phyloP scores from a whole-genome alignment of 1,140 invertebrate genomes.

The Brachionus calyciflorus region DNA sequence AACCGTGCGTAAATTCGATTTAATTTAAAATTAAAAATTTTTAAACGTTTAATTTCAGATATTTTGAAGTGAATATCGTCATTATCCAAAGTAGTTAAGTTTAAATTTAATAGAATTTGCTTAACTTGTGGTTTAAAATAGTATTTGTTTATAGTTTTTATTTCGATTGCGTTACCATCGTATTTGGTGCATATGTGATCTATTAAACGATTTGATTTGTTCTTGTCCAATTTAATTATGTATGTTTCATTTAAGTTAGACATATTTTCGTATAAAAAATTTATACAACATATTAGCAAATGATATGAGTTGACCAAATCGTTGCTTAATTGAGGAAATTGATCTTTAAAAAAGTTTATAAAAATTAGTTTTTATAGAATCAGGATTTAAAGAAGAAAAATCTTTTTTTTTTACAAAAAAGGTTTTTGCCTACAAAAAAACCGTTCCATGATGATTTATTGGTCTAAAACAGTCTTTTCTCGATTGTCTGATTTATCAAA shows the following conservation, averaged over 20 bases:
- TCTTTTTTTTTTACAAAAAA: too few relatives aligned
- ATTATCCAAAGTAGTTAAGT: background rate
- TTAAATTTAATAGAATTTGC: background rate
- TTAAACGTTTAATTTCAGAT: background rate
- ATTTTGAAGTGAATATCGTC: background rate
- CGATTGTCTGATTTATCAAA: too few relatives aligned
- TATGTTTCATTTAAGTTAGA: background rate
- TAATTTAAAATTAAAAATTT: background rate
- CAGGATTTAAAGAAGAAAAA: too few relatives aligned
- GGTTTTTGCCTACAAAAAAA: too few relatives aligned
- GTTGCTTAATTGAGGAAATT: conserved; percentile 19
- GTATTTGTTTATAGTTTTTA: conserved; percentile 20
- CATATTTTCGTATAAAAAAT: conserved; percentile 2
- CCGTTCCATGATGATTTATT: too few relatives aligned
- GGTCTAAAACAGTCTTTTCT: too few relatives aligned
- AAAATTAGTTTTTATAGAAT: too few relatives aligned
- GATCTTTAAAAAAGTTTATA: background rate
- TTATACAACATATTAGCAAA: conserved; percentile 24
- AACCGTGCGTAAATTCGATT: background rate
- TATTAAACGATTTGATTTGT: background rate
- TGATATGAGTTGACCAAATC: conserved; percentile 29
- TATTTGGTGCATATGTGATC: conserved; percentile 19
- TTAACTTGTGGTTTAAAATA: conserved; percentile 16
- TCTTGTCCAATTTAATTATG: background rate
- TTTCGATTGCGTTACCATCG: background rate